A percentile compares a stretch with the other conserved stretches of the same genome.
These are phyloP conservation scores for Probosciger aterrimus DNA, from an alignment of 2,113 vertebrate species.

Conservation along the genomic window DNA sequence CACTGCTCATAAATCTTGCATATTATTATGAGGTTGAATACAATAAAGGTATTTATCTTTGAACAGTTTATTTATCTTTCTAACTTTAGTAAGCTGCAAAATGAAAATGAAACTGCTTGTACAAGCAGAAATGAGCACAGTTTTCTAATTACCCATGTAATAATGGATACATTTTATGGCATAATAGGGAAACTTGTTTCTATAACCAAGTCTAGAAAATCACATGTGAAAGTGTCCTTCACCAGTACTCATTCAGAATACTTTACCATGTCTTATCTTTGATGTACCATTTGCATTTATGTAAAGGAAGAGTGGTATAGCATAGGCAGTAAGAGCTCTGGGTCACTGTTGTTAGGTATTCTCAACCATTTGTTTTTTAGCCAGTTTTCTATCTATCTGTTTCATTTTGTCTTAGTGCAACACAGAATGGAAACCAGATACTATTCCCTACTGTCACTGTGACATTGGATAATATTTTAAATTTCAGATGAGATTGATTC, in stretches of 20 bases:
- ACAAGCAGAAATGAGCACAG: neutral
- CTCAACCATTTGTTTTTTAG: neutral
- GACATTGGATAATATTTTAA: neutral
- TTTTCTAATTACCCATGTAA: neutral
- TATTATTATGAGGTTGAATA: conserved; percentile 34
- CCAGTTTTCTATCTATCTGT: neutral
- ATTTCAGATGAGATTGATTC: neutral
- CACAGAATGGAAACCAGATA: neutral
- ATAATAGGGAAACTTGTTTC: neutral
- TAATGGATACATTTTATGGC: neutral
- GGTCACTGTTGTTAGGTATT: neutral
- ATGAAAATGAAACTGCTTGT: neutral
- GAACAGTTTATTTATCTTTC: neutral
- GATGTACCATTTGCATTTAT: neutral
- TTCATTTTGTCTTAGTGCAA: neutral
- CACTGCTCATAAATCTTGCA: conserved; percentile 42
- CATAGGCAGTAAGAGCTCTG: neutral
- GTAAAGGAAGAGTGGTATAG: neutral
- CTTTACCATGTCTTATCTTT: neutral
- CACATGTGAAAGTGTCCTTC: neutral
- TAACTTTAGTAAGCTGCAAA: neutral
- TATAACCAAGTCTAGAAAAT: neutral
- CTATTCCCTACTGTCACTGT: neutral
- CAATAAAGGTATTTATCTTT: conserved; percentile 19
- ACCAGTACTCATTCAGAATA: neutral